These are phyloP conservation scores for Chaetura pelagica DNA, from an alignment of 2,113 vertebrate species.

Conservation along the genomic window DNA sequence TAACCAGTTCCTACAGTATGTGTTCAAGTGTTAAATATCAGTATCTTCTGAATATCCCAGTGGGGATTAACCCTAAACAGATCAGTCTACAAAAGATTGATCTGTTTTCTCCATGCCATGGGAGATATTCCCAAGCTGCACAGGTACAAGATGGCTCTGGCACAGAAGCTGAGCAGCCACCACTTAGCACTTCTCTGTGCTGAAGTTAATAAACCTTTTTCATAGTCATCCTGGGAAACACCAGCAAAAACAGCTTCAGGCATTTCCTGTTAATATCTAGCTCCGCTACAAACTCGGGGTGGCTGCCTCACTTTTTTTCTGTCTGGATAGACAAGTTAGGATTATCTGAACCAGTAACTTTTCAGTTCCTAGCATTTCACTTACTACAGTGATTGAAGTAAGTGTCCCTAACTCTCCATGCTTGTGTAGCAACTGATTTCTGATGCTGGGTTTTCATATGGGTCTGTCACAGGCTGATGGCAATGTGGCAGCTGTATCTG, in stretches of 20 bases:
- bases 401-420: background rate
- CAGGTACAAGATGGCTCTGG: fast-evolving
- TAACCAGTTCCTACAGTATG: background rate
- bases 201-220: background rate
- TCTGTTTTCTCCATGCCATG: background rate
- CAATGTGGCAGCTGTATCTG: background rate
- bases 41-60: background rate
- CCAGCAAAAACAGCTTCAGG: background rate
- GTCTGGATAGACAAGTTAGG: background rate
- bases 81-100: too few relatives aligned
- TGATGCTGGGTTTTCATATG: background rate
- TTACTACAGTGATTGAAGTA: background rate
- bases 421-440: background rate
- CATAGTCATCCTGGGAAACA: background rate
- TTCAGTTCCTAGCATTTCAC: background rate
- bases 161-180: background rate
- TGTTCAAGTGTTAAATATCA: background rate
- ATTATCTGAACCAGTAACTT: background rate
- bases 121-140: background rate
- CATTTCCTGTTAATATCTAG: background rate
- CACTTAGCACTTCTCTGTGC: background rate
- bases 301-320: background rate
- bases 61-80: background rate
- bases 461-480: too few relatives aligned
- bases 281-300: background rate